Percentiles rank a stretch among this genome's conserved stretches.
Conservation (phyloP, 1,140 invertebrate genomes). For the Notospermus geniculatus region DNA sequence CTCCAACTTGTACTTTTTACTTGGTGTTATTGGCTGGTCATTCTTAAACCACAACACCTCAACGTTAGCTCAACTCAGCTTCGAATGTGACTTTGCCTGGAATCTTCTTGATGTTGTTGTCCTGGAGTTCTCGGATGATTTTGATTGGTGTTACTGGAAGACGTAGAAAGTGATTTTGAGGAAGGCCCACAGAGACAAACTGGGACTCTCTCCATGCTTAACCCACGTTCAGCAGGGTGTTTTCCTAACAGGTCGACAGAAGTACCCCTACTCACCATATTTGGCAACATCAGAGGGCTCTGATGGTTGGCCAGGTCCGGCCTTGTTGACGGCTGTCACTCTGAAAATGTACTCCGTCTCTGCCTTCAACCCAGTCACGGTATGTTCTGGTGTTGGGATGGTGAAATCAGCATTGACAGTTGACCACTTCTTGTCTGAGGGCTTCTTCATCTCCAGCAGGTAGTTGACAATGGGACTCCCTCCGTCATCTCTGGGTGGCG, state of each 20-base stretch:
- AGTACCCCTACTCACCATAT: slow-evolving; percentile 49
- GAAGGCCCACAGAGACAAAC: slow-evolving; percentile 64
- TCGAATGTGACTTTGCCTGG: slow-evolving; percentile 25
- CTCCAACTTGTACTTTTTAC: not conserved
- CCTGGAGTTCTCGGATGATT: not conserved
- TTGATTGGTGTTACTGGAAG: not conserved
- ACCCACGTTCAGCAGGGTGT: not conserved
- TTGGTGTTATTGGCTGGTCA: not conserved
- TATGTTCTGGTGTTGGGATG: not conserved
- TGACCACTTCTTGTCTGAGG: not conserved
- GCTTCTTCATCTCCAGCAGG: slow-evolving; percentile 69
- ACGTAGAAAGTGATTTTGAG: slow-evolving; percentile 56
- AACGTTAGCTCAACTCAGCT: slow-evolving; percentile 22
- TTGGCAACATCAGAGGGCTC: slow-evolving; percentile 4
- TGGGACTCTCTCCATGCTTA: slow-evolving; percentile 23
- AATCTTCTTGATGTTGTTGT: slow-evolving; percentile 6
- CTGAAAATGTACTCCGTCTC: slow-evolving; percentile 80
- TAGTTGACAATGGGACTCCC: slow-evolving; percentile 95
- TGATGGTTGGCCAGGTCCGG: slow-evolving; percentile 60
- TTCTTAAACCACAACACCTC: slow-evolving; percentile 20
- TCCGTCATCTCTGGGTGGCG: slow-evolving; percentile 82
- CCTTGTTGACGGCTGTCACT: slow-evolving; percentile 88
- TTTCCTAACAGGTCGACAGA: not conserved
- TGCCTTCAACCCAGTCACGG: slow-evolving; percentile 2
- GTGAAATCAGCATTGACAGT: not conserved